Conservation (phyloP, 2,113 vertebrate genomes). For the Rana temporaria region DNA sequence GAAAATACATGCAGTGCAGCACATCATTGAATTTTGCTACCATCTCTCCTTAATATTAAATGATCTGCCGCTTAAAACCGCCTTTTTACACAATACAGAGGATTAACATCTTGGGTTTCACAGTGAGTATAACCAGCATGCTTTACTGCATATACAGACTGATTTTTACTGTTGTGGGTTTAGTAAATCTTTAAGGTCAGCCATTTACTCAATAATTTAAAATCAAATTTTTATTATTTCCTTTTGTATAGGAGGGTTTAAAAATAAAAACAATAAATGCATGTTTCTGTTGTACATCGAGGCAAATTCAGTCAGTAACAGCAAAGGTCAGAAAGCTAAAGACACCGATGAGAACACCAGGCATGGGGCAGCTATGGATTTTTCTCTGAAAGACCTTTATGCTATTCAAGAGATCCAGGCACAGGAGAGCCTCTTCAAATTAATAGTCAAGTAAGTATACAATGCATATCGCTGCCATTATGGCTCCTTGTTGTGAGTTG, state of each 20-base stretch:
- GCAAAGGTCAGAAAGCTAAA: conserved; percentile 87
- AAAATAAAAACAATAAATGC: conserved; percentile 92
- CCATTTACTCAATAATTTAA: not conserved
- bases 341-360: conserved; percentile 70
- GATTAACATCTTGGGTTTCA: no score
- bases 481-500: not conserved
- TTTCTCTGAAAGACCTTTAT: conserved; percentile 95
- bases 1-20: no score
- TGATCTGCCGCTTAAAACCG: no score
- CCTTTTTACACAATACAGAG: no score
- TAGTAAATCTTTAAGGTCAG: not conserved
- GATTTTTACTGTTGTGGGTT: no score
- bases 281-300: conserved; percentile 96
- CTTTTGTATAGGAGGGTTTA: conserved; percentile 76
- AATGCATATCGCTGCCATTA: conserved; percentile 52
- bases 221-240: not conserved
- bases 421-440: conserved; percentile 85
- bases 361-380: conserved; percentile 81
- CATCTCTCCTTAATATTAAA: no score
- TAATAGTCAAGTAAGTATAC: conserved; percentile 80
- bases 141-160: no score
- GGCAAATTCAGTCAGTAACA: conserved; percentile 93
- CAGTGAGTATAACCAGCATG: no score
- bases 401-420: conserved; percentile 96
- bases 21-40: no score